Evolutionary conservation across 2,888 invertebrate species (phyloP).

Genomic region (Amphipoea oculea): DNA sequence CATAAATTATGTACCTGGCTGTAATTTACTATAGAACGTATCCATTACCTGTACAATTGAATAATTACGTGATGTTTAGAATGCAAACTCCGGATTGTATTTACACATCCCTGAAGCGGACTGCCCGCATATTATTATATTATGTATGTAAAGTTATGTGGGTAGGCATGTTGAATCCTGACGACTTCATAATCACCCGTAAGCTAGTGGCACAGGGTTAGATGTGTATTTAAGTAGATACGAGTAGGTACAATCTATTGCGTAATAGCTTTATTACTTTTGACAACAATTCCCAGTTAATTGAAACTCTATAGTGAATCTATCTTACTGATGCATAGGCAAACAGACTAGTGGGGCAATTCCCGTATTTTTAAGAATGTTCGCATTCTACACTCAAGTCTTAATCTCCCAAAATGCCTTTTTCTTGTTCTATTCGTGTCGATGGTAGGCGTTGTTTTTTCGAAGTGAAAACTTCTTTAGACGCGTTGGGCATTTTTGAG

Average conservation of each 20-base stretch:
- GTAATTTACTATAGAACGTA: conserved; percentile 51
- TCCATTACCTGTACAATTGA: conserved; percentile 76
- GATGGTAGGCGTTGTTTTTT: background rate
- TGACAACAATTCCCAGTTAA: background rate
- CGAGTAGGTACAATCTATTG: background rate
- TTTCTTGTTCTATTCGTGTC: background rate
- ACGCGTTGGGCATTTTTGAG: no score
- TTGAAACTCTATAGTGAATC: background rate
- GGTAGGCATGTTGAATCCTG: conserved; percentile 31
- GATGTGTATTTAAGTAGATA: background rate
- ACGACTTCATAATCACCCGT: conserved; percentile 39
- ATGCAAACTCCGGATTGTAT: conserved; percentile 79
- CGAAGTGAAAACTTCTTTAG: no score
- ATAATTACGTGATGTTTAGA: conserved; percentile 83
- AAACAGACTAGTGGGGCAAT: background rate
- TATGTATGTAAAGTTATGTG: conserved; percentile 52
- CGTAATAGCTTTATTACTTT: background rate
- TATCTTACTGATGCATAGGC: background rate
- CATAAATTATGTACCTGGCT: conserved; percentile 21
- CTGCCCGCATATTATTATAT: conserved; percentile 61
- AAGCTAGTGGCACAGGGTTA: conserved; percentile 11
- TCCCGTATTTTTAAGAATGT: background rate
- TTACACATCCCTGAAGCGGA: conserved; percentile 70
- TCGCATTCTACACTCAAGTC: background rate
- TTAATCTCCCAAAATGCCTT: background rate